A percentile compares a stretch with the other conserved stretches of the same genome.
phyloP scores from a whole-genome alignment of 2,797 vertebrate genomes.

The Syngnathus acus region DNA sequence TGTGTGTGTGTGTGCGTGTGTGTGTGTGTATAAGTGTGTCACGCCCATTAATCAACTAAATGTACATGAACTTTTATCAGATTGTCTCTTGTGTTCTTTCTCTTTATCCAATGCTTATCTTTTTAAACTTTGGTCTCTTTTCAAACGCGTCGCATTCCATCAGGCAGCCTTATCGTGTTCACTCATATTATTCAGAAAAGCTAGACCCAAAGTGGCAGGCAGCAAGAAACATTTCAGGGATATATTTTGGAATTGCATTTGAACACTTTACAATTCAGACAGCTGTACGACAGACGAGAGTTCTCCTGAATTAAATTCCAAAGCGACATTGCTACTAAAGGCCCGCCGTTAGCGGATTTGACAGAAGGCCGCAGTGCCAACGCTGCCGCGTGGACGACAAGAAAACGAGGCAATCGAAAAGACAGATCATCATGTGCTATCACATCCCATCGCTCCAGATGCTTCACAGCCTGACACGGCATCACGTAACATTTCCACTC shows the following conservation, averaged over 20 bases:
- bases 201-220: too few relatives aligned
- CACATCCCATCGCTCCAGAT: slow-evolving; percentile 30
- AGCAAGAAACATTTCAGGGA: too few relatives aligned
- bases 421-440: slow-evolving; percentile 38
- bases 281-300: slow-evolving; percentile 1
- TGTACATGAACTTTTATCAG: slow-evolving; percentile 18
- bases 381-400: slow-evolving; percentile 21
- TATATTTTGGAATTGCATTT: background rate
- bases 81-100: slow-evolving; percentile 5
- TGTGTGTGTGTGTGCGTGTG: slow-evolving; percentile 8
- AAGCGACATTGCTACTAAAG: slow-evolving; percentile 15
- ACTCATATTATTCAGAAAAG: background rate
- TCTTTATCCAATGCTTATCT: background rate
- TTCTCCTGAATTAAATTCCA: background rate
- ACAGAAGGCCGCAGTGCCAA: slow-evolving; percentile 18
- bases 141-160: background rate
- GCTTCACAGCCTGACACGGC: slow-evolving; percentile 22
- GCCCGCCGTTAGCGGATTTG: slow-evolving; percentile 20
- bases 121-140: background rate
- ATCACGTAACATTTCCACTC: slow-evolving; percentile 28
- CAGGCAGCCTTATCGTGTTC: background rate
- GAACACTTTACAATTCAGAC: background rate
- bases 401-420: slow-evolving; percentile 23
- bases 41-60: slow-evolving; percentile 26
- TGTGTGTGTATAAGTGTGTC: background rate